phyloP scores from a whole-genome alignment of 2,888 invertebrate species.

The Cactoblastis cactorum region DNA sequence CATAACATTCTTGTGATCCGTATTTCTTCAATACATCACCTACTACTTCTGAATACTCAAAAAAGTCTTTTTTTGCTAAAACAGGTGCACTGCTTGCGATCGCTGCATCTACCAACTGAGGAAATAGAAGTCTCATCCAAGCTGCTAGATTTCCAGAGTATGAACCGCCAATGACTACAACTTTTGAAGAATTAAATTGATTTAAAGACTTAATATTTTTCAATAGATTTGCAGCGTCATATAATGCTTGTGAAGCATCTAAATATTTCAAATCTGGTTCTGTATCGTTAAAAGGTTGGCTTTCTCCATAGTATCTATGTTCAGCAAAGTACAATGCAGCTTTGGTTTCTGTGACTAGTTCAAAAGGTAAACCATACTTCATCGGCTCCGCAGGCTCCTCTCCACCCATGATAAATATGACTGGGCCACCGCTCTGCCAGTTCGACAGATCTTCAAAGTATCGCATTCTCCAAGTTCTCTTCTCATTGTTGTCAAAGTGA shows the following conservation, averaged over 20 bases:
- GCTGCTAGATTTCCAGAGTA: constrained; percentile 67
- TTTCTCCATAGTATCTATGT: constrained; percentile 18
- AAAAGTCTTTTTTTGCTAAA: constrained; percentile 19
- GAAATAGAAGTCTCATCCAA: constrained; percentile 64
- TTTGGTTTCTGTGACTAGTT: constrained; percentile 7
- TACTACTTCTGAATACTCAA: constrained; percentile 11
- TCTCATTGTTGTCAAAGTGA: background rate
- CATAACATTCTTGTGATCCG: background rate
- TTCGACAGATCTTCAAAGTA: constrained; percentile 10
- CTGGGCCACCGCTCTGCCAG: constrained; percentile 11
- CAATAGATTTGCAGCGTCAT: constrained; percentile 15
- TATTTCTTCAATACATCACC: background rate
- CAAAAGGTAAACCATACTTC: background rate
- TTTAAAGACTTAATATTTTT: constrained; percentile 13
- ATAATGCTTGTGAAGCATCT: background rate
- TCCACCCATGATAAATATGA: constrained; percentile 13
- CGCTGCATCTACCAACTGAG: constrained; percentile 62
- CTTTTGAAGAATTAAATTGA: constrained; percentile 19
- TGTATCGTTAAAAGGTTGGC: background rate
- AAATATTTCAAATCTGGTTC: background rate
- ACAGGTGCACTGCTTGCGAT: constrained; percentile 66
- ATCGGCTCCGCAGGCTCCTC: background rate
- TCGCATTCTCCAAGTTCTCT: constrained; percentile 17
- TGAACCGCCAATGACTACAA: constrained; percentile 40
- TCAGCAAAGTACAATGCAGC: constrained; percentile 16